Evolutionary conservation across 2,888 invertebrate genomes (phyloP), one percentile per base, ranked within the genome.

Genomic region (Timema podura): DNA sequence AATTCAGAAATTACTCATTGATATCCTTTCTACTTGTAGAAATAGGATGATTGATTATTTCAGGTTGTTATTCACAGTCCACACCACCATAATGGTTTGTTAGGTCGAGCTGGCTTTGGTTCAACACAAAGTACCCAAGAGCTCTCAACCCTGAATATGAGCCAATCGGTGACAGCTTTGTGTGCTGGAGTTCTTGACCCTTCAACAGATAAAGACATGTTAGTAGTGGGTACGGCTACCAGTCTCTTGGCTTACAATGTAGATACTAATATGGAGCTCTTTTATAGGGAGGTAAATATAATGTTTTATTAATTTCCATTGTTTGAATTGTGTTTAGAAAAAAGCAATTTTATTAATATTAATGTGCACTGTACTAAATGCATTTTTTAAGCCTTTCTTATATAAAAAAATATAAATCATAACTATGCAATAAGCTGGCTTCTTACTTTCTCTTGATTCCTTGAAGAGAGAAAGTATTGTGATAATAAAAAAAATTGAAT

Each of bases 181-280:
- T 87, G 88, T 71, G 88, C 92, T n/a, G 94, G 92, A 3, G 83
- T 85, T 44, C 82, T 91, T 48, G 83, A 89, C 67, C 88, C 88
- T 6, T 86, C 88, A 70, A 86, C 87, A 57, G 86, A 86, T 48
- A 85, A 89, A 76, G 95, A 96, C 78, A 84, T 92, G 76, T 84
- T 97, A 49, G 84, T 96, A 30, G 89, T 97, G 73, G 96, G 96
- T 51, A 91, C 91, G 1, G 83, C 86, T 64, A 89, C 88, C 3
- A 90, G 89, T 77, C 81, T 93, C 6, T 82, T 92, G 68, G 95
- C 91, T 0, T 97, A 95, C 81, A 93, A 96, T 81, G 92, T 96
- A 6, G 91, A 95, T 79, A 92, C 95, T 76, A 97, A 97, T 82
- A 87, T 89, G 16, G 96, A 97, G 79, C 81, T 96, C 1, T 96